These are phyloP conservation scores for Salvelinus alpinus DNA, from an alignment of 2,113 vertebrate species.

Conservation along the genomic window DNA sequence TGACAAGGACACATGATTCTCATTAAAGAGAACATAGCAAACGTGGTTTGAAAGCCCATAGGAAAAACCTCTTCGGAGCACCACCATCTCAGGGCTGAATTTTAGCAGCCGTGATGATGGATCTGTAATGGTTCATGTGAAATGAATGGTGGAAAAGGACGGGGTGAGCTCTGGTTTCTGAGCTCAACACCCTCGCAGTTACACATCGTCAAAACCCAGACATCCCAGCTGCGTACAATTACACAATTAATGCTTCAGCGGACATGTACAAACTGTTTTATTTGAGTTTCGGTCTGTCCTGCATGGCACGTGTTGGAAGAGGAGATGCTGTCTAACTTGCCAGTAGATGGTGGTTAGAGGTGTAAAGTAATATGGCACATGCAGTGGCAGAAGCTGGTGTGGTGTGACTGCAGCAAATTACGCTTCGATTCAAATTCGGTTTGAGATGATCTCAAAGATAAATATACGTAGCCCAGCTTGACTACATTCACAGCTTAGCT, in stretches of 20 bases:
- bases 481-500: constrained; percentile 37
- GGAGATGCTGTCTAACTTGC: constrained; percentile 26
- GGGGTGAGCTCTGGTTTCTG: constrained; percentile 14
- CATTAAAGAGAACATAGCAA: constrained; percentile 11
- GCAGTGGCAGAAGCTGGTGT: constrained; percentile 53
- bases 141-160: constrained; percentile 39
- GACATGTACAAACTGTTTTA: constrained; percentile 49
- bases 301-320: constrained; percentile 40
- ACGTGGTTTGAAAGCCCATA: neutral
- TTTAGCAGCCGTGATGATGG: constrained; percentile 23
- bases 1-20: constrained; percentile 13
- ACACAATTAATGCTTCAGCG: constrained; percentile 62
- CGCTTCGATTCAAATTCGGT: constrained; percentile 40
- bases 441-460: constrained; percentile 42
- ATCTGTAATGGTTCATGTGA: constrained; percentile 22
- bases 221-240: constrained; percentile 64
- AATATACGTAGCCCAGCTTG: constrained; percentile 43
- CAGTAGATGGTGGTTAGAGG: constrained; percentile 31
- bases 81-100: neutral
- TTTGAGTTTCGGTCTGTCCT: constrained; percentile 45
- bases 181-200: constrained; percentile 17
- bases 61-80: neutral
- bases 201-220: constrained; percentile 46
- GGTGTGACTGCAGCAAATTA: constrained; percentile 46
- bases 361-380: constrained; percentile 52